phyloP scores from a whole-genome alignment of 2,113 vertebrate genomes.

The Lophotis ruficrista region DNA sequence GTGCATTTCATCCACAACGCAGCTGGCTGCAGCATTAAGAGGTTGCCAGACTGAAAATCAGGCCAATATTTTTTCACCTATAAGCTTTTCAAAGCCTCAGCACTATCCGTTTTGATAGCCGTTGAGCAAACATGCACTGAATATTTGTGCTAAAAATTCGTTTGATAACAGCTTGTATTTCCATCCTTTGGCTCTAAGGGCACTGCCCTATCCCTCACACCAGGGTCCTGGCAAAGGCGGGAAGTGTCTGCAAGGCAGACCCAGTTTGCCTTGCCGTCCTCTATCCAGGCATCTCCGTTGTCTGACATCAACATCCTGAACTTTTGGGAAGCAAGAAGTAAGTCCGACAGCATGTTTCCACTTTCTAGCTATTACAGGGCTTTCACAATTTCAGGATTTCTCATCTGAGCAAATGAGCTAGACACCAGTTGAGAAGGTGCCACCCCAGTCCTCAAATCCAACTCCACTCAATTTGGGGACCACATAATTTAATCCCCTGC shows the following conservation, averaged over 20 bases:
- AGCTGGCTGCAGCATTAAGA: neutral
- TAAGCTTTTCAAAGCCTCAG: neutral
- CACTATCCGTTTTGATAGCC: neutral
- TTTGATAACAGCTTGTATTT: neutral
- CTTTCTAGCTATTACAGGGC: neutral
- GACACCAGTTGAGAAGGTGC: neutral
- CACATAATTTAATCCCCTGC: neutral
- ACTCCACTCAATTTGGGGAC: neutral
- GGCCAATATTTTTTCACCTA: neutral
- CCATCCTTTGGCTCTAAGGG: neutral
- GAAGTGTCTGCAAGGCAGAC: neutral
- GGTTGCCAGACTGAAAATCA: neutral
- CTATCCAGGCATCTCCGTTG: neutral
- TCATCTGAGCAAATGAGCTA: neutral
- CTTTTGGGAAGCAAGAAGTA: neutral
- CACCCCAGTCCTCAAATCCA: neutral
- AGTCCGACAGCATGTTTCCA: neutral
- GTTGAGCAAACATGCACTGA: neutral
- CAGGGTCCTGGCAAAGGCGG: neutral
- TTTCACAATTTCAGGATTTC: neutral
- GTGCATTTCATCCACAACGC: neutral
- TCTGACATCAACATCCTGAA: neutral
- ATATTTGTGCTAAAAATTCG: neutral
- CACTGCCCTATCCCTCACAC: neutral
- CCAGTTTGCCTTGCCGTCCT: neutral